A percentile compares a stretch with the other conserved stretches of the same genome.
These are phyloP conservation scores for Liodrosophila aerea DNA, from an alignment of 2,888 invertebrate species.

Conservation along the genomic window DNA sequence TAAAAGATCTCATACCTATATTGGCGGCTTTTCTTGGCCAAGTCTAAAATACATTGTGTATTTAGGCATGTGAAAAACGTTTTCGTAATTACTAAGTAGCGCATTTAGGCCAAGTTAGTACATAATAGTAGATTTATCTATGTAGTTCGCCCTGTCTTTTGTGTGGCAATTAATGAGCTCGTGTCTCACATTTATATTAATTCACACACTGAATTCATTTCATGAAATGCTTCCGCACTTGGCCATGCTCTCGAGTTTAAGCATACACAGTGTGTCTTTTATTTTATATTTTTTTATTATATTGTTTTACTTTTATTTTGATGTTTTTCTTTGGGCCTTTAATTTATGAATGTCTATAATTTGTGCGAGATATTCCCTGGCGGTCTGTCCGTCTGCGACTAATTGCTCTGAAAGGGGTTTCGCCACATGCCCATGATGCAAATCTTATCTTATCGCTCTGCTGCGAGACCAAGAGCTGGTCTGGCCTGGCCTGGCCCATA, in stretches of 20 bases:
- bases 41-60: constrained; percentile 18
- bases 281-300: not conserved
- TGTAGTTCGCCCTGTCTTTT: constrained; percentile 7
- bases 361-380: constrained; percentile 4
- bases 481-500: too few species aligned
- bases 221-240: constrained; percentile 31
- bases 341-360: constrained; percentile 22
- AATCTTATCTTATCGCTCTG: constrained; percentile 49
- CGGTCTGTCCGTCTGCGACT: not conserved
- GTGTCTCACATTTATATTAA: constrained; percentile 30
- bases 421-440: constrained; percentile 30
- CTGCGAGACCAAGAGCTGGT: constrained; percentile 2
- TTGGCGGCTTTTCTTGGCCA: too few species aligned
- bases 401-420: constrained; percentile 13
- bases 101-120: constrained; percentile 30
- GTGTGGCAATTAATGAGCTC: constrained; percentile 43
- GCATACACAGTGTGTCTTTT: not conserved
- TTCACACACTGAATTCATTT: constrained; percentile 27
- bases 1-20: too few species aligned
- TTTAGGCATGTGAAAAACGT: constrained; percentile 42
- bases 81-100: constrained; percentile 34
- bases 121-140: constrained; percentile 37
- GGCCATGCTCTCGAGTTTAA: constrained; percentile 3
- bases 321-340: constrained; percentile 1
- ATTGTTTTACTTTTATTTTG: constrained; percentile 11